Conservation (phyloP, 2,888 invertebrate genomes). For the Drosophila testacea region DNA sequence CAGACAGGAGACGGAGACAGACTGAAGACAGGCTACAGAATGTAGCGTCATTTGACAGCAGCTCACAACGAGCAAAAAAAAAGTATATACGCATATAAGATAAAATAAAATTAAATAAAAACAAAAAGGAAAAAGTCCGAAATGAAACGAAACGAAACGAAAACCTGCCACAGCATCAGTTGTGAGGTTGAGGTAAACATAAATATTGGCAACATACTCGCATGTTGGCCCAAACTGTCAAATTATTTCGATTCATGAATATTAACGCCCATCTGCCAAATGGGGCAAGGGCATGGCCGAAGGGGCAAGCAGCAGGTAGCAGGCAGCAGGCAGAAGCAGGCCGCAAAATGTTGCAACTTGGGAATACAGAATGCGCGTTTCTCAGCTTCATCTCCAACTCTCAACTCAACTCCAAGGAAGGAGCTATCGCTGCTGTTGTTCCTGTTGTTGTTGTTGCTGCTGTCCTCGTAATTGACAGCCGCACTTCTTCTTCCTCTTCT, state of each 20-base stretch:
- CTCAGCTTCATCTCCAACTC: not conserved
- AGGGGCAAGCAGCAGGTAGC: not conserved
- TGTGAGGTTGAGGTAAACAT: slow-evolving; percentile 53
- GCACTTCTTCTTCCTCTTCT: slow-evolving; percentile 59
- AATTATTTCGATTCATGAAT: slow-evolving; percentile 81
- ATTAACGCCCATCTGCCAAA: slow-evolving; percentile 74
- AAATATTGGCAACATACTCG: slow-evolving; percentile 79
- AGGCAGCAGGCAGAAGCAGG: not conserved
- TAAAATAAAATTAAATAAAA: not conserved
- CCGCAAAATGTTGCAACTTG: slow-evolving; percentile 34
- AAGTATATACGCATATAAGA: not conserved
- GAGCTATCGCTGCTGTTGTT: slow-evolving; percentile 17
- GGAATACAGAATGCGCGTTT: slow-evolving; percentile 36
- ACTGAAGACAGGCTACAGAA: slow-evolving; percentile 24
- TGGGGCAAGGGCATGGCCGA: slow-evolving; percentile 13
- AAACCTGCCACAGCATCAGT: slow-evolving; percentile 18
- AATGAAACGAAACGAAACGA: not conserved
- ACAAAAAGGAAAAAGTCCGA: too few relatives aligned
- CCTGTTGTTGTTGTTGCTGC: slow-evolving; percentile 18
- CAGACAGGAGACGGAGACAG: slow-evolving; percentile 23
- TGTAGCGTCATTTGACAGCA: slow-evolving; percentile 55
- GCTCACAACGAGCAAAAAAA: slow-evolving; percentile 25
- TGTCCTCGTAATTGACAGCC: slow-evolving; percentile 78
- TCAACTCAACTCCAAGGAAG: slow-evolving; percentile 35
- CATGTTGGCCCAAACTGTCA: slow-evolving; percentile 81